phyloP scores from a whole-genome alignment of 2,113 vertebrate species.

The Psilopsiagon aymara region DNA sequence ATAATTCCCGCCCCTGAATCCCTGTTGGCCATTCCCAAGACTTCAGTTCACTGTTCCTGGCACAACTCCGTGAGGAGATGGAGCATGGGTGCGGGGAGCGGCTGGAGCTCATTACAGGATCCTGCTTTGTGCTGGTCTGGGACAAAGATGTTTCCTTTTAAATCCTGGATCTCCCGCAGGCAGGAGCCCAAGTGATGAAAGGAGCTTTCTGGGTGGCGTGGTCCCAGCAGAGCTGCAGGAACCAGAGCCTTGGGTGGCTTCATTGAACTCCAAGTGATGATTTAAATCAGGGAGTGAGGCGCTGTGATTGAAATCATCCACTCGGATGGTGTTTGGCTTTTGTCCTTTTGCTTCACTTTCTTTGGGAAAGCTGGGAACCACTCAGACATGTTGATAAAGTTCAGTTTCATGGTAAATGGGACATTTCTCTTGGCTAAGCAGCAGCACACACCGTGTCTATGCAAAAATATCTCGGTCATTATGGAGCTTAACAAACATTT shows the following conservation, averaged over 20 bases:
- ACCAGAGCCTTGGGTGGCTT: neutral
- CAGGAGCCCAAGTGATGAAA: neutral
- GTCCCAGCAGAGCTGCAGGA: neutral
- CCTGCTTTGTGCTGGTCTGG: neutral
- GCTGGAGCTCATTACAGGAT: conserved; percentile 2
- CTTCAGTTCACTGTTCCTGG: neutral
- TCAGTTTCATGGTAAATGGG: neutral
- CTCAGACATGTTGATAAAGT: neutral
- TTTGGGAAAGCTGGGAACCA: neutral
- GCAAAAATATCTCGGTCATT: neutral
- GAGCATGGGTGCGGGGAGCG: neutral
- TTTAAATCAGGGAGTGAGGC: neutral
- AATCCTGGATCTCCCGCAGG: neutral
- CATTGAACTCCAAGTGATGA: neutral
- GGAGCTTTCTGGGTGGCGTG: neutral
- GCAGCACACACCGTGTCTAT: neutral
- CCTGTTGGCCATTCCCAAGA: neutral
- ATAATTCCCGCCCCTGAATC: neutral
- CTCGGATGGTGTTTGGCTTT: neutral
- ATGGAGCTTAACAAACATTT: conserved; percentile 1
- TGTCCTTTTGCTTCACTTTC: neutral
- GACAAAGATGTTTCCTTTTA: neutral
- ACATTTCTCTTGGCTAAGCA: neutral
- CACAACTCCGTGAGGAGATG: fast-evolving
- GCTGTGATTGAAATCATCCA: neutral